phyloP scores from a whole-genome alignment of 2,888 invertebrate genomes.

The Hanleya hanleyi region DNA sequence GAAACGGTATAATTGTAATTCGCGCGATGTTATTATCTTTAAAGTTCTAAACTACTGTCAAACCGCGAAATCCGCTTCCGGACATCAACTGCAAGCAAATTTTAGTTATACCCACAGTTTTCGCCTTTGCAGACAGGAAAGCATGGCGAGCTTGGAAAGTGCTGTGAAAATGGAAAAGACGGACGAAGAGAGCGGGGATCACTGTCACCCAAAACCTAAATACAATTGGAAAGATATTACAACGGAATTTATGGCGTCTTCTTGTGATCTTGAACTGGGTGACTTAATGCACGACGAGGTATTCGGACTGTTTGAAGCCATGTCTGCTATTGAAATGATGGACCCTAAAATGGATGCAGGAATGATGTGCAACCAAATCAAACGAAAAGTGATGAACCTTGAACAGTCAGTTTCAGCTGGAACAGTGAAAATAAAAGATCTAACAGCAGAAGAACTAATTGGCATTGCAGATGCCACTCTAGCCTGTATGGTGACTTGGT shows the following conservation, averaged over 20 bases:
- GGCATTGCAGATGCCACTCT: constrained; percentile 95
- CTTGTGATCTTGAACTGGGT: constrained; percentile 84
- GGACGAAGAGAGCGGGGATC: neutral
- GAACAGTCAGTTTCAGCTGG: constrained; percentile 88
- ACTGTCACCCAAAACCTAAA: neutral
- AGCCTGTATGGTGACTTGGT: constrained; percentile 94
- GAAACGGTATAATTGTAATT: too few species aligned
- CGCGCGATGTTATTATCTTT: too few species aligned
- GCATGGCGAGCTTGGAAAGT: too few species aligned
- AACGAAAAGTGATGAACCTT: constrained; percentile 87
- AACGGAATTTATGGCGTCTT: constrained; percentile 63
- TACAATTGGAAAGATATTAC: constrained; percentile 71
- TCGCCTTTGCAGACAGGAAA: too few species aligned
- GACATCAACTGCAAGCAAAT: too few species aligned
- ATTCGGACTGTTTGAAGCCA: constrained; percentile 90
- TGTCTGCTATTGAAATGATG: constrained; percentile 99
- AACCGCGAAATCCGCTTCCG: too few species aligned
- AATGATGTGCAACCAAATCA: constrained; percentile 90
- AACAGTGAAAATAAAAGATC: constrained; percentile 75
- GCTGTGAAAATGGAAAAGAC: neutral
- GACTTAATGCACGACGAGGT: constrained; percentile 88
- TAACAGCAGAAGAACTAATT: constrained; percentile 87
- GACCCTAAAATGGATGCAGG: constrained; percentile 99
- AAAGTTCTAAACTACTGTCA: too few species aligned
- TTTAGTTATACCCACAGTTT: too few species aligned